Base-by-base conservation (phyloP, 2,888 invertebrate genomes). In the Drosophila kuntzei region DNA sequence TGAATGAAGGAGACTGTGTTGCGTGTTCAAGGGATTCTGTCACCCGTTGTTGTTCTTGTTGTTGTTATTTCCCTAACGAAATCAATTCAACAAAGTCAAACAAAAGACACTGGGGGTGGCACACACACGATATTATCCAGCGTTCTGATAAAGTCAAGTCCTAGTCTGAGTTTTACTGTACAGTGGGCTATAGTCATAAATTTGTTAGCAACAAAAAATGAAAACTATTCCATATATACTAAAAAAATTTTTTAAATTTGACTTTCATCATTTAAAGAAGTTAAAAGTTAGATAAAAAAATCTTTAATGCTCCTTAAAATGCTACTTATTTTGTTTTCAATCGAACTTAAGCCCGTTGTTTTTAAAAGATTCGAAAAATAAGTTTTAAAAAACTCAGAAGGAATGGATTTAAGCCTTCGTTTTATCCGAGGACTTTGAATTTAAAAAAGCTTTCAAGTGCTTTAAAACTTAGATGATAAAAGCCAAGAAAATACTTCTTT, bases 51-150 rank as follows among this genome's bases (percentile, higher is more conserved):
- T 43, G 14, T 25, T 57, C 18, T 27, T 43, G 50, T 55, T 79
- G 81, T 85, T 86, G 61, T 53, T 81, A 71, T 70, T 84, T 71
- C 74, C 68, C 76, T 80, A 89, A 87, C 89, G 82, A 87, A 87
- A 87, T 87, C 87, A 87, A 87, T 87, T 89, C 87, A 77, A 80
- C 79, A 85, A 89, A 89, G 89, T 87, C 87, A 87, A 87, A 89
- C 85, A 84, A 80, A 89, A 71, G 79, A 65, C 66, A 67, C 57
- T 49, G 69, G 74, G 85, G 84, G 78, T 80, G 65, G 61, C 46
- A 32, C 53, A 53, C 18, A 53, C 58, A 22, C 47, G 14, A 54
- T 68, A 58, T 53, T 75, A 76, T 76, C 41, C 62, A 46, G 39
- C 27, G 27, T 43, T 59, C 72, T 58, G 76, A 69, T 72, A 76